These are phyloP conservation scores for Orgyia antiqua DNA, from an alignment of 2,888 invertebrate species.

Conservation along the genomic window DNA sequence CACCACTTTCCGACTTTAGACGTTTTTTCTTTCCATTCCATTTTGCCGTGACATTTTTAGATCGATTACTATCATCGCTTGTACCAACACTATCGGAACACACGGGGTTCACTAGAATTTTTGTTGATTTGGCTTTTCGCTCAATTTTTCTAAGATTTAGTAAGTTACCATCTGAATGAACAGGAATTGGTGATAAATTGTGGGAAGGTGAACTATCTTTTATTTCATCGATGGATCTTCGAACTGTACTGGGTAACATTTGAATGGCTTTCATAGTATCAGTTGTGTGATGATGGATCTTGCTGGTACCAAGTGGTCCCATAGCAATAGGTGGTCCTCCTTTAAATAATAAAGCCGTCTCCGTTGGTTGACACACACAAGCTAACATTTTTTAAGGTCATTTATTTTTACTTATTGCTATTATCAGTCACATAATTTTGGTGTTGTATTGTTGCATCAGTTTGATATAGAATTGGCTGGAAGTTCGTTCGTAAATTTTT, in stretches of 20 bases:
- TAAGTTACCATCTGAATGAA: constrained; percentile 53
- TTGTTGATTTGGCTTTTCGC: constrained; percentile 67
- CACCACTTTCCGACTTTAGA: constrained; percentile 45
- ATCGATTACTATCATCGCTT: constrained; percentile 64
- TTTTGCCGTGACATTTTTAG: constrained; percentile 51
- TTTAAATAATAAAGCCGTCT: constrained; percentile 74
- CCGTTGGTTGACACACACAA: constrained; percentile 82
- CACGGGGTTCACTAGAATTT: constrained; percentile 70
- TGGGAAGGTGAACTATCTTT: constrained; percentile 52
- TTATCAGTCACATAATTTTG: constrained; percentile 54
- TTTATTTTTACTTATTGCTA: constrained; percentile 41
- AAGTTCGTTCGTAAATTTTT: constrained; percentile 28
- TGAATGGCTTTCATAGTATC: constrained; percentile 57
- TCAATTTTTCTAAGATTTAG: constrained; percentile 67
- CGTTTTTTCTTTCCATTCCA: constrained; percentile 73
- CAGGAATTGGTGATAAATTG: constrained; percentile 51
- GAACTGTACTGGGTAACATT: constrained; percentile 45
- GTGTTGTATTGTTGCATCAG: constrained; percentile 25
- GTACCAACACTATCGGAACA: constrained; percentile 61
- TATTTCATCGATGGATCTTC: constrained; percentile 45
- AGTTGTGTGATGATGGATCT: constrained; percentile 52
- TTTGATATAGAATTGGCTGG: constrained; percentile 31
- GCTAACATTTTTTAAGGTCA: constrained; percentile 79
- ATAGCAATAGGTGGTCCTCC: constrained; percentile 73
- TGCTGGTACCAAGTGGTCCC: constrained; percentile 73